These are phyloP conservation scores for Drosophila equinoxialis DNA, from an alignment of 1,140 invertebrate genomes.

Conservation along the genomic window DNA sequence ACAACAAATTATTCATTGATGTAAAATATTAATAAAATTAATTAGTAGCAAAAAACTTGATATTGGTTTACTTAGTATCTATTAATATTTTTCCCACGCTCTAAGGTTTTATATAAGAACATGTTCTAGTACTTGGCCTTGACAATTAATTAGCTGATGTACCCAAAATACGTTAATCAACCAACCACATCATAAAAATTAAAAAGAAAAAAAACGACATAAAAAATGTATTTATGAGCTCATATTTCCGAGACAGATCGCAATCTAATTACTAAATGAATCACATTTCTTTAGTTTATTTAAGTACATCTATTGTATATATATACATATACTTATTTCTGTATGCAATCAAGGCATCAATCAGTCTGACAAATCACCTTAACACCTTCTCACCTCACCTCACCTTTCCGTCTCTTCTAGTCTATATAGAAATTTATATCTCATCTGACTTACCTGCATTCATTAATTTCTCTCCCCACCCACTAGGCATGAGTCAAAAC, in stretches of 20 bases:
- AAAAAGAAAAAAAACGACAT: not conserved
- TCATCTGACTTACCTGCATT: conserved; percentile 16
- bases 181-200: conserved; percentile 57
- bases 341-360: conserved; percentile 65
- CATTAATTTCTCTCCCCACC: not conserved
- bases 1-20: conserved; percentile 51
- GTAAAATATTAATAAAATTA: conserved; percentile 44
- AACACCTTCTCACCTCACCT: conserved; percentile 27
- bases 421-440: not conserved
- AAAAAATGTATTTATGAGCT: conserved; percentile 67
- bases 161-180: conserved; percentile 32
- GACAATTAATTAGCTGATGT: conserved; percentile 41
- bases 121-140: conserved; percentile 45
- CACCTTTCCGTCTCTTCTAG: not conserved
- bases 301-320: not conserved
- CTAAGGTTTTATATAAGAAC: conserved; percentile 23
- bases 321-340: conserved; percentile 14
- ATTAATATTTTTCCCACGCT: conserved; percentile 65
- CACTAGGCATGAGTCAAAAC: conserved; percentile 49
- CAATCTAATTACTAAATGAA: conserved; percentile 71
- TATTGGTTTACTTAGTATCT: not conserved
- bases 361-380: conserved; percentile 53
- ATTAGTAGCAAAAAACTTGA: conserved; percentile 49
- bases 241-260: conserved; percentile 64
- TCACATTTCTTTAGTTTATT: conserved; percentile 36